Conservation (phyloP, 2,888 invertebrate genomes). For the Tetragonisca angustula region DNA sequence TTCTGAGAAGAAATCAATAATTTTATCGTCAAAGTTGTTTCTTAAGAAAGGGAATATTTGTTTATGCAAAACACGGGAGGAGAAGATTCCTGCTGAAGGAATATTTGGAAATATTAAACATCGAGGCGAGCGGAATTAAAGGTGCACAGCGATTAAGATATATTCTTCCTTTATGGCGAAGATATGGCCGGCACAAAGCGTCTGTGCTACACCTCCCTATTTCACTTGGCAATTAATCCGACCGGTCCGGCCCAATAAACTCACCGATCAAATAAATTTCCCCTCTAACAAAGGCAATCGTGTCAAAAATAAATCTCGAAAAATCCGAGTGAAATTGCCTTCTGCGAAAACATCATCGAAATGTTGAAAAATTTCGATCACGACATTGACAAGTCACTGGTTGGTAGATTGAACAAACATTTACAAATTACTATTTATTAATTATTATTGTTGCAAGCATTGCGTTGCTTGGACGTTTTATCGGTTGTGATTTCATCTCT, state of each 20-base stretch:
- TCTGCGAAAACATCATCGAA: too few species aligned
- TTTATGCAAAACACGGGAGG: not conserved
- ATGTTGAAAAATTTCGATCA: too few species aligned
- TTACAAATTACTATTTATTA: too few species aligned
- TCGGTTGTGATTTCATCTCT: too few species aligned
- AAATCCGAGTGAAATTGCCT: not conserved
- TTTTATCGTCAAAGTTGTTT: too few species aligned
- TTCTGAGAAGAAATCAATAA: too few species aligned
- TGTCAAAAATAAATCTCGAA: not conserved
- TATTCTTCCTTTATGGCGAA: slow-evolving; percentile 35
- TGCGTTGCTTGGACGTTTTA: too few species aligned
- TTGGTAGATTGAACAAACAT: too few species aligned
- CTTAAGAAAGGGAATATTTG: too few species aligned
- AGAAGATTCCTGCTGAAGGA: slow-evolving; percentile 15
- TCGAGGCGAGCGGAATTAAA: slow-evolving; percentile 34
- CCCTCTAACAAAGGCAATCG: not conserved
- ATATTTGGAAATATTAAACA: slow-evolving; percentile 49
- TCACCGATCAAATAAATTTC: not conserved
- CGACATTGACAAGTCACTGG: too few species aligned
- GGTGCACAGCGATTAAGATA: slow-evolving; percentile 19
- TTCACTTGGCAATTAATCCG: slow-evolving; percentile 24
- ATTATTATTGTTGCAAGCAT: too few species aligned
- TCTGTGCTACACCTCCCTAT: not conserved
- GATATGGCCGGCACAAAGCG: slow-evolving; percentile 23
- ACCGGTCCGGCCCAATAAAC: not conserved